These are phyloP conservation scores for Thymelicus acteon DNA, from an alignment of 2,888 invertebrate species.

Conservation along the genomic window DNA sequence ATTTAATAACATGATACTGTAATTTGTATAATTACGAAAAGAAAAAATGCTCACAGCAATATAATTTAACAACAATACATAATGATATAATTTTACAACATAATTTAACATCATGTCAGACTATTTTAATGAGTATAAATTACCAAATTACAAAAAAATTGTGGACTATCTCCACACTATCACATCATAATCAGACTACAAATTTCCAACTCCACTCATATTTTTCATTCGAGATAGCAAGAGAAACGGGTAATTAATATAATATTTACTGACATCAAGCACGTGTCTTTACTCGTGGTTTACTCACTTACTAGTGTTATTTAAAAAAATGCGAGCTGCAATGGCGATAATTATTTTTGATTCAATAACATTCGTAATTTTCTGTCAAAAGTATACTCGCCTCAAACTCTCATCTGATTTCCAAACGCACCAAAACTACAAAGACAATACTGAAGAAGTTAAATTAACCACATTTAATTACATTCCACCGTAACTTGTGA, in stretches of 20 bases:
- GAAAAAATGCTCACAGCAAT: conserved; percentile 30
- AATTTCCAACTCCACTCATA: conserved; percentile 35
- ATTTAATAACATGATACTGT: conserved; percentile 25
- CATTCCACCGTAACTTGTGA: no score
- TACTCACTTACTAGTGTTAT: no score
- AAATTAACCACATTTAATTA: no score
- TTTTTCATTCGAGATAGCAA: background rate
- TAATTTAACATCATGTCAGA: background rate
- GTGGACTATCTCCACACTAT: conserved; percentile 46
- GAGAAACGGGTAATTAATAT: background rate
- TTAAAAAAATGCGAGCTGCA: no score
- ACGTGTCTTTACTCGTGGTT: no score
- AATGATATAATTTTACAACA: conserved; percentile 1
- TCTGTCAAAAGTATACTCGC: no score
- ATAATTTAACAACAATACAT: conserved; percentile 20
- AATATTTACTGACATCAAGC: no score
- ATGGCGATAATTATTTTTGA: no score
- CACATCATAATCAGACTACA: conserved; percentile 59
- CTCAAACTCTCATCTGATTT: no score
- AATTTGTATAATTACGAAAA: conserved; percentile 25
- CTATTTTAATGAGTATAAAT: conserved; percentile 10
- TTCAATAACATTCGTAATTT: no score
- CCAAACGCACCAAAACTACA: no score
- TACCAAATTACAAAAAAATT: conserved; percentile 5
- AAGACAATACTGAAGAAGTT: no score